Evolutionary conservation across 2,797 vertebrate species (phyloP).

Genomic region (Malacoraja senta): DNA sequence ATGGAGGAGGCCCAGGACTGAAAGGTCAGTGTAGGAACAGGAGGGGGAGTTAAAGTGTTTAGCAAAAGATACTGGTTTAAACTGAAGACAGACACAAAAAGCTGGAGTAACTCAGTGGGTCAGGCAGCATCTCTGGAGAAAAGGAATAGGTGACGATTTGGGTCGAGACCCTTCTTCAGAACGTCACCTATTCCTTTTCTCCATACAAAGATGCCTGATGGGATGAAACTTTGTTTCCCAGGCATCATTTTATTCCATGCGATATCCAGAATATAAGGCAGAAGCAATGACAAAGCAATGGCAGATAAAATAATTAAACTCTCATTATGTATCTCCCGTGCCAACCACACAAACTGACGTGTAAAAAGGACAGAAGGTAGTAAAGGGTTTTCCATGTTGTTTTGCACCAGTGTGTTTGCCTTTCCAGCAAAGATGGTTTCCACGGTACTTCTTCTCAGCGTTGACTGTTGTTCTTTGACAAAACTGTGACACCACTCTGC

Average conservation of each 20-base stretch:
- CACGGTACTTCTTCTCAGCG: constrained; percentile 40
- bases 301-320: not conserved
- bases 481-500: constrained; percentile 40
- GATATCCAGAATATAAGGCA: not conserved
- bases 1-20: no score
- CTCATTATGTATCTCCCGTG: not conserved
- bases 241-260: not conserved
- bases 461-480: constrained; percentile 41
- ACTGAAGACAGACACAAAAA: no score
- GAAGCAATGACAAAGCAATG: not conserved
- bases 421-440: constrained; percentile 44
- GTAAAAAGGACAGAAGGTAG: constrained; percentile 41
- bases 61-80: no score
- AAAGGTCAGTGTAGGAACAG: no score
- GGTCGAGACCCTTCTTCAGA: no score
- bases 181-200: no score
- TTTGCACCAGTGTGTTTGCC: not conserved
- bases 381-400: constrained; percentile 36
- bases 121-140: no score
- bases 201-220: not conserved
- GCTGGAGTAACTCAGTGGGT: no score
- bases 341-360: constrained; percentile 28
- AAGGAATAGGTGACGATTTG: no score
- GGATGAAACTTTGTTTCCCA: not conserved
- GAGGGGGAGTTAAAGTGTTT: no score